A percentile compares a stretch with the other conserved stretches of the same genome.
phyloP scores from a whole-genome alignment of 2,888 invertebrate species.

The Ornithoptera alexandrae region DNA sequence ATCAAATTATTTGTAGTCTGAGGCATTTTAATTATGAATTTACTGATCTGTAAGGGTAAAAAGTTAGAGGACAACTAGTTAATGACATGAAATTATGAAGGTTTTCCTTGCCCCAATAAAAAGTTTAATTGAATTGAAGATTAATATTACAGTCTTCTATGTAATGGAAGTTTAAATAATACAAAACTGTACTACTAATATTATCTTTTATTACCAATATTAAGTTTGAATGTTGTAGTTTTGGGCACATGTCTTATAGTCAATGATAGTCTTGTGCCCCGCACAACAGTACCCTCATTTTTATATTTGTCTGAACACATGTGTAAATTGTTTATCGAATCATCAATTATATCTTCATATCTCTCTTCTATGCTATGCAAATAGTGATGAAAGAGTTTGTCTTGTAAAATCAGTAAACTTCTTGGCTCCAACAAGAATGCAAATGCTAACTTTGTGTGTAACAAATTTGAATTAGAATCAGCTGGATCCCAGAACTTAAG shows the following conservation, averaged over 20 bases:
- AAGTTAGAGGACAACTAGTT: too few species aligned
- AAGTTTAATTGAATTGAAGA: too few species aligned
- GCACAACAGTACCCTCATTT: constrained; percentile 77
- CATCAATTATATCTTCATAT: constrained; percentile 81
- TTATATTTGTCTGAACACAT: constrained; percentile 79
- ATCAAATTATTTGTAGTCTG: too few species aligned
- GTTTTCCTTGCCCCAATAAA: too few species aligned
- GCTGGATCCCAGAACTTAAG: constrained; percentile 87
- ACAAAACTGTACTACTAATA: background rate
- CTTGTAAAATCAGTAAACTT: constrained; percentile 91
- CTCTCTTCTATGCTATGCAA: constrained; percentile 92
- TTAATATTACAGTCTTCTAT: background rate
- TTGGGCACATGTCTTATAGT: constrained; percentile 97
- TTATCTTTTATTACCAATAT: constrained; percentile 74
- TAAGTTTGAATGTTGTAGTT: constrained; percentile 87
- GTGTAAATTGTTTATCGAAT: constrained; percentile 82
- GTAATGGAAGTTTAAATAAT: background rate
- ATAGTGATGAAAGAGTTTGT: constrained; percentile 89
- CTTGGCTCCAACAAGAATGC: constrained; percentile 91
- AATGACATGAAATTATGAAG: too few species aligned
- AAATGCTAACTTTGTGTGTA: constrained; percentile 71
- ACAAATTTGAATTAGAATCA: constrained; percentile 49
- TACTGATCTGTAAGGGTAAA: too few species aligned
- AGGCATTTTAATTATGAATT: too few species aligned
- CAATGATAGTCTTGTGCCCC: constrained; percentile 90